Base-by-base conservation (phyloP, 2,888 invertebrate species). In the Cylindroiulus punctatus region DNA sequence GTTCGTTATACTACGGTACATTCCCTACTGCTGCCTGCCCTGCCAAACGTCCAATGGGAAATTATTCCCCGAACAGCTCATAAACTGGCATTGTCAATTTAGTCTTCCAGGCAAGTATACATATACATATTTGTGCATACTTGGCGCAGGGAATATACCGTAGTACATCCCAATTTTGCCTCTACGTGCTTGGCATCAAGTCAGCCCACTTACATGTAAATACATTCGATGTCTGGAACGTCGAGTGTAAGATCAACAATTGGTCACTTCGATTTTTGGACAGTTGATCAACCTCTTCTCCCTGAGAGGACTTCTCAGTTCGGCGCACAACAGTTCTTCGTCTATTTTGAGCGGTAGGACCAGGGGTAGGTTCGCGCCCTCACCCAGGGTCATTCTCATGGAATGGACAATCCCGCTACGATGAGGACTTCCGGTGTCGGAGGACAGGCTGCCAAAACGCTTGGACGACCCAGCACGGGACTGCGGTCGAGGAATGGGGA, bases 191-290 rank as follows among this genome's bases (percentile, higher is more conserved):
- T n/a, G n/a, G n/a, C n/a, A n/a, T n/a, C n/a, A 30, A 12, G 30
- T 17, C 14, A 32, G 76, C 5, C 17, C 30, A 76, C 76, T 76
- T 76, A 76, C 76, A 5, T 14, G 76, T 17, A 30, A 76, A 76
- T 14, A 12, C 26, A 76, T 76, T 76, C 12, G 12, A 30, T 30
- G 76, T 30, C 76, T 76, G 14, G 30, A 76, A 32, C 22, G 65
- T 65, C 26, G 65, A 12, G n/a, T 76, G 30, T 76, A 76, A 76
- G 32, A 30, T 87, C 40, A 87, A 42, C 86, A 87, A 40, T 81
- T 86, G 30, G 87, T 87, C n/a, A 87, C 87, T 85, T 87, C 82
- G 36, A 87, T 87, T 40, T 86, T 85, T 40, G 87, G 87, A 86
- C 85, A 85, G 17, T 40, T 52, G 19, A 44, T 26, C 26, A 76